Percentiles rank a stretch among this genome's conserved stretches.
phyloP scores from a whole-genome alignment of 2,113 vertebrate genomes.

The Anhinga anhinga region DNA sequence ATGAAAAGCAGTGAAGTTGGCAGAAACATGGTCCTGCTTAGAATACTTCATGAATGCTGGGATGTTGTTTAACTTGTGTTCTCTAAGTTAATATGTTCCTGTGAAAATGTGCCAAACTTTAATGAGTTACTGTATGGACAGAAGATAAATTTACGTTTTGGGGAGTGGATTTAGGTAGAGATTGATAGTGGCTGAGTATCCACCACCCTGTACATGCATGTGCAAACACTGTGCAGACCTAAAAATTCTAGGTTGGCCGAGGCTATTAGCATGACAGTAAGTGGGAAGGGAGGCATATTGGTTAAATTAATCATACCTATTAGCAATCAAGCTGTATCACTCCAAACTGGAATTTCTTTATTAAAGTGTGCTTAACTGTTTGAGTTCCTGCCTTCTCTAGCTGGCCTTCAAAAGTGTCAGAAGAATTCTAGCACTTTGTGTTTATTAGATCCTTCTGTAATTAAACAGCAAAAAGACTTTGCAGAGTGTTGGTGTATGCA shows the following conservation, averaged over 20 bases:
- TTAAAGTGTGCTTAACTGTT: not conserved
- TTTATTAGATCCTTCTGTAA: not conserved
- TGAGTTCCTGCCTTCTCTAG: not conserved
- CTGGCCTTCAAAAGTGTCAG: not conserved
- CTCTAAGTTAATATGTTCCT: not conserved
- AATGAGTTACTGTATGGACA: not conserved
- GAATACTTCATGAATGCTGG: not conserved
- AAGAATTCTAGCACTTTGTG: not conserved
- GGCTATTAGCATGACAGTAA: not conserved
- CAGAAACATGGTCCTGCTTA: not conserved
- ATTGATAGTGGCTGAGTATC: not conserved
- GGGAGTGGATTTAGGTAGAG: not conserved
- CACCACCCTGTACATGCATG: accelerated
- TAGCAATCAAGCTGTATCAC: not conserved
- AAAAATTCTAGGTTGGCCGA: not conserved
- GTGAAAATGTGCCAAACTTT: conserved; percentile 7
- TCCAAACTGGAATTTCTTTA: not conserved
- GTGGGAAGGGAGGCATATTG: not conserved
- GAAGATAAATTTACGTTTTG: not conserved
- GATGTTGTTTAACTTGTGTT: conserved; percentile 30
- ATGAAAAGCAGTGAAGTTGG: conserved; percentile 45
- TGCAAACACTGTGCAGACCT: not conserved
- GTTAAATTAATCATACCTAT: not conserved
- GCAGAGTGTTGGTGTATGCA: not conserved
- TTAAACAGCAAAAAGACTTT: not conserved